Evolutionary conservation across 2,113 vertebrate genomes (phyloP), one percentile per base, ranked within the genome.

Genomic region (Bubo blakistoni): DNA sequence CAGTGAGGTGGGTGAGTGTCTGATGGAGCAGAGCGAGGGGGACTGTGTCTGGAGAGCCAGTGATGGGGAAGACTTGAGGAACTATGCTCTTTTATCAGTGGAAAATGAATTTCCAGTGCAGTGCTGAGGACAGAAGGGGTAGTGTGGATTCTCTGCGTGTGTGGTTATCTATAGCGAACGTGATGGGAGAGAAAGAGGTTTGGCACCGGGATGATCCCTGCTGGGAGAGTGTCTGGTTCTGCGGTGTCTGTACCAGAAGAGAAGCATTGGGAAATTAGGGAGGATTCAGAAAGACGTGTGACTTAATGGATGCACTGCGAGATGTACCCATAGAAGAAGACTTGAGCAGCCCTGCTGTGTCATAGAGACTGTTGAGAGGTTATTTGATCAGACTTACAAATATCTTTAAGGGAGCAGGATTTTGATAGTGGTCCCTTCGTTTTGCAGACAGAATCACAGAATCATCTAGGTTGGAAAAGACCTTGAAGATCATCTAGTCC

Each of bases 281-380:
- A 34, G 25, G 19, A 5, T 30, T 26, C 57, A 11, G 69, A 25
- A 36, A 26, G 26, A 9, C 10, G 27, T 1, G 2, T 36, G 25
- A 24, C 3, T 17, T 34, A 20, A 8, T 25, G 24, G 14, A 13
- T 4, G 1, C n/a, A 1, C 14, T 26, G 25, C 3, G 6, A 36
- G 65, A 57, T 10, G 42, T 30, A 10, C 21, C 49, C 21, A 1
- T 2, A 10, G 49, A 16, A 26, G 21, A 17, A 58, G n/a, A 6
- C 49, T 4, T 18, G 42, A 22, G 49, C 8, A n/a, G 57, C 88
- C 30, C 55, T 40, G 25, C 49, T 21, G 30, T 10, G 2, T 40
- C 49, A 7, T 0, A 10, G 25, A 9, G 27, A 15, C 8, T 10
- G 5, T 3, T 15, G 42, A 15, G 63, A 30, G 30, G 40, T 26